phyloP scores from a whole-genome alignment of 1,140 invertebrate species.

The Paraescarpia echinospica region DNA sequence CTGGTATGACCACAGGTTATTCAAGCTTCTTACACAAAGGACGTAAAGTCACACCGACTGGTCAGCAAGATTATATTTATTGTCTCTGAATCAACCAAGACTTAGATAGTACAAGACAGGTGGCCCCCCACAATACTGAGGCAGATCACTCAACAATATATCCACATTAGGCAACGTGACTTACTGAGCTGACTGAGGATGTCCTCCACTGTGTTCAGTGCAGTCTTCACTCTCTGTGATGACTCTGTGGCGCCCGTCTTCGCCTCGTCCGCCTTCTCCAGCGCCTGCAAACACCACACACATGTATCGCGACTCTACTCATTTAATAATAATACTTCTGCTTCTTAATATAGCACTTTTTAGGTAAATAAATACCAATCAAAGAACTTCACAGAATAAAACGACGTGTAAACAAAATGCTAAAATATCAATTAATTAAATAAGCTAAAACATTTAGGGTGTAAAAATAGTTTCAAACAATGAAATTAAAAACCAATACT shows the following conservation, averaged over 20 bases:
- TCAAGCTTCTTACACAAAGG: no score
- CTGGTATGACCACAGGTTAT: no score
- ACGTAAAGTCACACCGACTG: not conserved
- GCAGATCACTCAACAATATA: not conserved
- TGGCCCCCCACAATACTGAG: not conserved
- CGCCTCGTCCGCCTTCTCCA: slow-evolving; percentile 81
- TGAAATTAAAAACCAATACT: no score
- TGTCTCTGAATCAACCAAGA: not conserved
- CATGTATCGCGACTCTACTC: slow-evolving; percentile 13
- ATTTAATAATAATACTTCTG: not conserved
- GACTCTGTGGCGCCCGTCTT: slow-evolving; percentile 79
- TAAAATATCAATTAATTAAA: no score
- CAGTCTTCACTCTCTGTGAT: slow-evolving; percentile 77
- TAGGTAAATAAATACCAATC: no score
- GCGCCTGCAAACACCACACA: slow-evolving; percentile 60
- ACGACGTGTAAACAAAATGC: no score
- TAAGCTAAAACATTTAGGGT: no score
- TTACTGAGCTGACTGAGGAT: slow-evolving; percentile 64
- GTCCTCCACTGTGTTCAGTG: slow-evolving; percentile 74
- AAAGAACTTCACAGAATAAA: no score
- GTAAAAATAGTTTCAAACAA: no score
- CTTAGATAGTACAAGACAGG: not conserved
- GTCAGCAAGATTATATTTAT: not conserved
- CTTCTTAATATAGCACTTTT: no score
- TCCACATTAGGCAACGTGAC: not conserved